phyloP scores from a whole-genome alignment of 2,797 vertebrate species.

The Megaceryle alcyon region DNA sequence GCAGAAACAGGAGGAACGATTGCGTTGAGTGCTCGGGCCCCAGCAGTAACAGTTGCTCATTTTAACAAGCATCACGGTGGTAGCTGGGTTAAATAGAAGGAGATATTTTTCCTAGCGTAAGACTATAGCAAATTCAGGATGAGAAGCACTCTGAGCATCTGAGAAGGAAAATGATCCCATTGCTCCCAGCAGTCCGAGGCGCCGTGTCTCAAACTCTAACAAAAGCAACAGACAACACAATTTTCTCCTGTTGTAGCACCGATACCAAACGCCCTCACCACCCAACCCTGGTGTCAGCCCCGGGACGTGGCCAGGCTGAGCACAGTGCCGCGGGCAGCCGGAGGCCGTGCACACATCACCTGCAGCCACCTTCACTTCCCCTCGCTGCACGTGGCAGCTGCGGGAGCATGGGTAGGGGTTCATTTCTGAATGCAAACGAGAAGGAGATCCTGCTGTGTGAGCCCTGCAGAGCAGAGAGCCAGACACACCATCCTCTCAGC shows the following conservation, averaged over 20 bases:
- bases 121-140: not conserved
- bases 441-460: not conserved
- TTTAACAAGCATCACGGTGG: rapidly evolving
- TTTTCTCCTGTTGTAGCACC: not conserved
- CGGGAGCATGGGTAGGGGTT: not conserved
- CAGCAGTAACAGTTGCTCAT: not conserved
- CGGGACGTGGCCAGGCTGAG: not conserved
- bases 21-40: not conserved
- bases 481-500: not conserved
- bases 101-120: not conserved
- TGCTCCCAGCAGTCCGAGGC: not conserved
- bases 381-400: not conserved
- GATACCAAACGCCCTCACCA: not conserved
- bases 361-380: not conserved
- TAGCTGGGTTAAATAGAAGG: not conserved
- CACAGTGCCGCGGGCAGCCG: not conserved
- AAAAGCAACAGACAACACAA: not conserved
- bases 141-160: not conserved
- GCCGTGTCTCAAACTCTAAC: not conserved
- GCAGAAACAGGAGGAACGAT: not conserved
- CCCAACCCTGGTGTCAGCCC: not conserved
- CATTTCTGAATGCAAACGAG: not conserved
- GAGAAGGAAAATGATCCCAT: not conserved
- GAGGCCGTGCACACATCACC: not conserved
- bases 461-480: not conserved